These are phyloP conservation scores for Rattus norvegicus DNA, from an alignment of 2,113 vertebrate genomes.

Conservation along the genomic window DNA sequence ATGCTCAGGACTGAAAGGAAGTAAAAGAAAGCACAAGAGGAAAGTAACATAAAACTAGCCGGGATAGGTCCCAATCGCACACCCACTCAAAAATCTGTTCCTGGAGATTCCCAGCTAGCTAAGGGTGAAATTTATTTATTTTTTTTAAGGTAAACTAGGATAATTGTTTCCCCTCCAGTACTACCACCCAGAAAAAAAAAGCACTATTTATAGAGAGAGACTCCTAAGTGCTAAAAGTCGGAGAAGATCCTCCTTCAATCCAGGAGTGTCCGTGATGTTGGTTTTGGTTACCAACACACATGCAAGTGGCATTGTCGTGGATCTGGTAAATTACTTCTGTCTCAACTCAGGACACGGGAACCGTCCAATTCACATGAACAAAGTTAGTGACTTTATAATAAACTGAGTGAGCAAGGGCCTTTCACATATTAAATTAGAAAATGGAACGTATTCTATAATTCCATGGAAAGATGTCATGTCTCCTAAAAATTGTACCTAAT, in stretches of 20 bases:
- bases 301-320: neutral
- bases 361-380: neutral
- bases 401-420: conserved; percentile 14
- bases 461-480: conserved; percentile 52
- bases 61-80: neutral
- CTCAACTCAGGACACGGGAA: neutral
- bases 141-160: conserved; percentile 36
- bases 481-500: conserved; percentile 62
- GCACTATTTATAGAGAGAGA: neutral
- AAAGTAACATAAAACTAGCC: neutral
- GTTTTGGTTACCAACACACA: neutral
- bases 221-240: neutral
- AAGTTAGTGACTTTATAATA: neutral
- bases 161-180: neutral
- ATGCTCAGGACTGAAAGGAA: neutral
- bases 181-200: neutral
- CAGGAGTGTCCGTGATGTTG: neutral
- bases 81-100: conserved; percentile 12
- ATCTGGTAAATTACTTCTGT: neutral
- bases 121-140: neutral
- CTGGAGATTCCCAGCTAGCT: neutral
- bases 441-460: conserved; percentile 37
- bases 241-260: neutral
- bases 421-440: conserved; percentile 39
- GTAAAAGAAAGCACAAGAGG: neutral